Evolutionary conservation across 1,140 invertebrate genomes (phyloP), one percentile per base, ranked within the genome.

Genomic region (Musca domestica): DNA sequence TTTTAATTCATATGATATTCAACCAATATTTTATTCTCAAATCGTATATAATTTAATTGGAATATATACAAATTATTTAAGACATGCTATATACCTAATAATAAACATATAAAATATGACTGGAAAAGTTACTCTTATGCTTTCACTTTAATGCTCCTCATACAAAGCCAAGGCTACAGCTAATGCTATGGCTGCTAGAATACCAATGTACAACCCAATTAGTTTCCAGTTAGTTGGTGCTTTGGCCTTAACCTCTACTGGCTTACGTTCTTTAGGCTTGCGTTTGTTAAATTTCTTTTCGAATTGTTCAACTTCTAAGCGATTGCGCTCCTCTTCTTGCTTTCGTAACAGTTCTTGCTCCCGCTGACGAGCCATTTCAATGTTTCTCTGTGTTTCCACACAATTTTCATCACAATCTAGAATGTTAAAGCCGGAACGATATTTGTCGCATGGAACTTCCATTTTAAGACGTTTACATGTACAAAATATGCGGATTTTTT

Each of bases 401-500:
- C 91, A 92, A 4, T 82, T 73, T 2, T 85, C 83, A 74, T 92
- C 89, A 74, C 91, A 92, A 1, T 78, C 69, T 6, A 92, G 77
- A 2, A 72, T 72, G 0, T 83, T 83, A 71, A 85, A 77, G 12
- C 85, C 83, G 22, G 79, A 81, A 7, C 85, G 83, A 14, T 91
- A 84, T 48, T 83, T 73, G 52, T 87, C 87, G 76, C 95, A 97
- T 0, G 87, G 81, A 65, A 91, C 85, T 66, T 95, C 92, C 3
- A 91, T 84, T 68, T 92, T 87, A 67, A 90, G 88, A 71, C 73
- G 72, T 61, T 77, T 81, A 74, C 95, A 98, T 52, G 84, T 82
- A 74, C 95, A 97, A 51, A 86, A 85, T 0, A 95, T 75, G 76
- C 91, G 91, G 0, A 95, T 88, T 77, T 92, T 94, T 70, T 93